Conservation (phyloP, 2,113 vertebrate genomes). For the Mugil cephalus region DNA sequence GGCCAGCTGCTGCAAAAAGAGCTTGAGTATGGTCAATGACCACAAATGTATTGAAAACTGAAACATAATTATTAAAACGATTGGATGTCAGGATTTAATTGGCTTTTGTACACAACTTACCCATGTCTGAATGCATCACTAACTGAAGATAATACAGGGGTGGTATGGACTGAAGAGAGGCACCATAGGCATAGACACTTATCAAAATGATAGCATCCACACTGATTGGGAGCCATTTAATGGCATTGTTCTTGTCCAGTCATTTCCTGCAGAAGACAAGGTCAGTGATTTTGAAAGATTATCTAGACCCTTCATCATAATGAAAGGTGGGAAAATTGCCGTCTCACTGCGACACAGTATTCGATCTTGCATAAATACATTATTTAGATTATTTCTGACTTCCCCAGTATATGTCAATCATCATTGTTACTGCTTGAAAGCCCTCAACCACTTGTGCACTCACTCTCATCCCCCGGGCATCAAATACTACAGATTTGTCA, state of each 20-base stretch:
- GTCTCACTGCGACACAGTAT: background rate
- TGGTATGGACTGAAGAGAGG: background rate
- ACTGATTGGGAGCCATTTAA: slow-evolving; percentile 3
- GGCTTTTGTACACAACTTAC: background rate
- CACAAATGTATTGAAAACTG: too few species aligned
- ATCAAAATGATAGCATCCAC: background rate
- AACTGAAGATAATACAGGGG: background rate
- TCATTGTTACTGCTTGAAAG: slow-evolving; percentile 12
- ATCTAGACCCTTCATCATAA: slow-evolving; percentile 28
- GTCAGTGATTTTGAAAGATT: slow-evolving; percentile 52
- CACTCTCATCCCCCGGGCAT: background rate
- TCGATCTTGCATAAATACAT: slow-evolving; percentile 26
- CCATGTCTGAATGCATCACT: background rate
- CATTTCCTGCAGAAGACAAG: slow-evolving; percentile 23
- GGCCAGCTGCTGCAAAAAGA: too few species aligned
- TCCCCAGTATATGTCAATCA: slow-evolving; percentile 23
- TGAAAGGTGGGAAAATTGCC: slow-evolving; percentile 11
- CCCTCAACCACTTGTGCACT: background rate
- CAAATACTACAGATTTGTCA: too few species aligned
- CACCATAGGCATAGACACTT: background rate
- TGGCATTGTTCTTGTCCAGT: slow-evolving; percentile 17
- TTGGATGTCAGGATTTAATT: too few species aligned
- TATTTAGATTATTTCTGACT: slow-evolving; percentile 23
- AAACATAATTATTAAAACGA: too few species aligned
- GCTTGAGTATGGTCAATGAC: too few species aligned